phyloP scores from a whole-genome alignment of 2,113 vertebrate genomes.

The Bos taurus region DNA sequence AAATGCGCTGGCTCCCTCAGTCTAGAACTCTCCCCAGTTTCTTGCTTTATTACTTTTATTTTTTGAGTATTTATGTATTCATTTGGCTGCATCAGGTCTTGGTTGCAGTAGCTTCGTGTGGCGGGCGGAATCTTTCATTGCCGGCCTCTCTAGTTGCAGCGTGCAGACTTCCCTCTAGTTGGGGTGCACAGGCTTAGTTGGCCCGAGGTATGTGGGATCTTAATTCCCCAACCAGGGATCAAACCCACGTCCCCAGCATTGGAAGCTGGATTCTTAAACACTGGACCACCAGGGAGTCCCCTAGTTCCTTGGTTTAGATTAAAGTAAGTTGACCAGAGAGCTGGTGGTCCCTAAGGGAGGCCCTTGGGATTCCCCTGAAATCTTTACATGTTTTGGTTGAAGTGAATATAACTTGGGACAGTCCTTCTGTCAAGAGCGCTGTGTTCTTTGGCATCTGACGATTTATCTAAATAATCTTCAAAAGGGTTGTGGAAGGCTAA shows the following conservation, averaged over 20 bases:
- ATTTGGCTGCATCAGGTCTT: neutral
- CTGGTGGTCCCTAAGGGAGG: conserved; percentile 10
- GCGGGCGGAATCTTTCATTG: fast-evolving
- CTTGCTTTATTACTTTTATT: neutral
- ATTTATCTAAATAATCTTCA: conserved; percentile 64
- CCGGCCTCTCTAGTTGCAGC: neutral
- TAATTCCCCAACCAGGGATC: neutral
- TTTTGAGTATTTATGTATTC: neutral
- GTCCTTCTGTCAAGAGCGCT: conserved; percentile 21
- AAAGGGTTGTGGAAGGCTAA: conserved; percentile 43
- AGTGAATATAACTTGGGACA: conserved; percentile 44
- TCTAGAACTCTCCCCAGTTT: neutral
- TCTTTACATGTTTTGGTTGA: conserved; percentile 58
- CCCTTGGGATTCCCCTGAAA: conserved; percentile 63
- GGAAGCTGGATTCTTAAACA: neutral
- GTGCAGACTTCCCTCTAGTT: neutral
- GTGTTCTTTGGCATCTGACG: conserved; percentile 18
- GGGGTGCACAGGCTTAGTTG: neutral
- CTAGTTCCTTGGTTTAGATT: conserved; percentile 2
- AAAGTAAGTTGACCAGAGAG: conserved; percentile 54
- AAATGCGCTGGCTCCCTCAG: neutral
- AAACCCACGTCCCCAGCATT: neutral
- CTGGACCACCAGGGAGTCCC: neutral
- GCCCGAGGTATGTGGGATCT: neutral
- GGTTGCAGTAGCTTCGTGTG: fast-evolving